Evolutionary conservation across 2,888 invertebrate genomes (phyloP).

Genomic region (Brenthis ino): DNA sequence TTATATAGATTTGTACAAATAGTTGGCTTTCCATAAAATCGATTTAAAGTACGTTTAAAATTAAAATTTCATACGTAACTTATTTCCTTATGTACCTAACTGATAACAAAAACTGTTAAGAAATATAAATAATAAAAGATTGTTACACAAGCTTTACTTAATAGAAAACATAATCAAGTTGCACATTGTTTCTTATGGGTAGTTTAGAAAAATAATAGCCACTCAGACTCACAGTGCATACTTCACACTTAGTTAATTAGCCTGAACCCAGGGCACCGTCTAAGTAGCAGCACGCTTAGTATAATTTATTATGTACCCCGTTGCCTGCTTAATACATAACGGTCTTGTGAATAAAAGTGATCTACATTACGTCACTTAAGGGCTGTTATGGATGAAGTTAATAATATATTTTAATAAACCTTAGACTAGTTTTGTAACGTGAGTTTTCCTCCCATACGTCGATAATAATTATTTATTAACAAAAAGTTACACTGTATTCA

Average conservation of each 20-base stretch:
- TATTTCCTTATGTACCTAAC: too few species aligned
- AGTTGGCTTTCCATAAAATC: too few species aligned
- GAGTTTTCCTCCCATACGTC: too few species aligned
- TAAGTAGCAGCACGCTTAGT: slow-evolving; percentile 25
- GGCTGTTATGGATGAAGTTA: slow-evolving; percentile 2
- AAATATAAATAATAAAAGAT: not conserved
- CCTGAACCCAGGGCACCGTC: slow-evolving; percentile 31
- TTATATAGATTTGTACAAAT: too few species aligned
- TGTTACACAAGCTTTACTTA: not conserved
- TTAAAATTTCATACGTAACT: too few species aligned
- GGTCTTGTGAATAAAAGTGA: slow-evolving; percentile 18
- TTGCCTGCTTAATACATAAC: slow-evolving; percentile 19
- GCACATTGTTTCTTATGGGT: slow-evolving; percentile 1
- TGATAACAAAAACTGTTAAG: too few species aligned
- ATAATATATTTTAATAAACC: slow-evolving; percentile 4
- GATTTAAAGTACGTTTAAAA: too few species aligned
- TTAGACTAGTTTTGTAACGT: not conserved
- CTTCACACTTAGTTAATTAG: slow-evolving; percentile 39
- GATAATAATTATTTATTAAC: too few species aligned
- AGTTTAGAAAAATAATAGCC: slow-evolving; percentile 28
- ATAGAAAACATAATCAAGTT: slow-evolving; percentile 14
- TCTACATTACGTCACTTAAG: not conserved
- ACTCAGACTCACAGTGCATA: slow-evolving; percentile 25
- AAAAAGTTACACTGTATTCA: too few species aligned
- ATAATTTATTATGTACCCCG: slow-evolving; percentile 34